A percentile compares a stretch with the other conserved stretches of the same genome.
Conservation (phyloP, 2,888 invertebrate species). For the Globia sparganii region DNA sequence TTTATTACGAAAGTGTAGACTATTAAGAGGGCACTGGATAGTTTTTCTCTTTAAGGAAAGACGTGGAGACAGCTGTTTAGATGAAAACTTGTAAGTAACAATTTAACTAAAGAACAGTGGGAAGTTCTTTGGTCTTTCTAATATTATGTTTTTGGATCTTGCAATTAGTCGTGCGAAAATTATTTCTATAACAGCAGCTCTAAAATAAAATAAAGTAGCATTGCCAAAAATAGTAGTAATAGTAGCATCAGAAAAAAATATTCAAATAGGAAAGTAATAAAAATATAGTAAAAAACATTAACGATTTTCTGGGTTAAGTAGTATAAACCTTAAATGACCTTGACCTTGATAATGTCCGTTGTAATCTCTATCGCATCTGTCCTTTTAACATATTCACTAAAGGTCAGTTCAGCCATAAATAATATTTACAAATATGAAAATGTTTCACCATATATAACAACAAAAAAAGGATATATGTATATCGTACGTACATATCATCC, state of each 20-base stretch:
- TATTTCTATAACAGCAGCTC: neutral
- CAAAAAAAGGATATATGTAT: slow-evolving; percentile 17
- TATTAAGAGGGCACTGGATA: neutral
- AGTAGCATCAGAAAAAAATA: neutral
- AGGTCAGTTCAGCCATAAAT: slow-evolving; percentile 66
- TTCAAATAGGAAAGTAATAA: slow-evolving; percentile 20
- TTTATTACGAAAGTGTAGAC: neutral
- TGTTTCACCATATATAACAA: slow-evolving; percentile 19
- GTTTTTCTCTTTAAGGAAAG: neutral
- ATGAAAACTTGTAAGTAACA: neutral
- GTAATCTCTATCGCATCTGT: slow-evolving; percentile 70
- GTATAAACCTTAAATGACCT: slow-evolving; percentile 62
- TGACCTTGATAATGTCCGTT: slow-evolving; percentile 68
- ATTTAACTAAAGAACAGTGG: neutral
- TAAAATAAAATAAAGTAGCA: neutral
- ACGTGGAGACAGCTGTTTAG: neutral
- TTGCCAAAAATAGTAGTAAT: no score
- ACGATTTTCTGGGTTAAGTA: slow-evolving; percentile 55
- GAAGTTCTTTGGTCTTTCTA: neutral
- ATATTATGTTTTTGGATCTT: neutral
- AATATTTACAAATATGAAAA: slow-evolving; percentile 39
- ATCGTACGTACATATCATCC: neutral
- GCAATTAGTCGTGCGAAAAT: neutral
- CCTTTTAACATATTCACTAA: slow-evolving; percentile 61
- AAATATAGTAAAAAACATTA: slow-evolving; percentile 46